Evolutionary conservation across 2,888 invertebrate genomes (phyloP).

Genomic region (Napeogenes inachia): DNA sequence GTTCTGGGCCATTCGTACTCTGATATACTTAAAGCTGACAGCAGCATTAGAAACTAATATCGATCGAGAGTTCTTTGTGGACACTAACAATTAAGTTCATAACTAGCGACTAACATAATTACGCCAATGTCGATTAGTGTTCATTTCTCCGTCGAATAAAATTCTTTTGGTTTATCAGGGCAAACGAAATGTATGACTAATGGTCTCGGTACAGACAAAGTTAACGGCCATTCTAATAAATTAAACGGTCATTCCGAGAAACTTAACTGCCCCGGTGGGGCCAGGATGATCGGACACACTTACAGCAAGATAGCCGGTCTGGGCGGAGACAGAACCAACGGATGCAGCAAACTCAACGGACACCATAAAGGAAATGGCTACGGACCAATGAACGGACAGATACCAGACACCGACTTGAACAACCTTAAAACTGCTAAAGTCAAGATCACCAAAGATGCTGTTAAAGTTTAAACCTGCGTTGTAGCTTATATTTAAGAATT

Average conservation of each 20-base stretch:
- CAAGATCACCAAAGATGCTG: conserved; percentile 69
- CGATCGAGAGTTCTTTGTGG: conserved; percentile 36
- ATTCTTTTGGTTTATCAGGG: conserved; percentile 64
- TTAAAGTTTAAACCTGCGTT: conserved; percentile 59
- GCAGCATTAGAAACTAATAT: conserved; percentile 51
- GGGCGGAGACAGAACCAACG: conserved; percentile 21
- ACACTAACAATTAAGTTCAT: conserved; percentile 36
- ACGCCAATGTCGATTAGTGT: conserved; percentile 55
- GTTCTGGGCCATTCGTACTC: conserved; percentile 52
- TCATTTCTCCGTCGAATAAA: conserved; percentile 44
- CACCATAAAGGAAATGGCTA: conserved; percentile 33
- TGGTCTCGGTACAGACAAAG: conserved; percentile 38
- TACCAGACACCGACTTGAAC: conserved; percentile 35
- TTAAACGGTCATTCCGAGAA: conserved; percentile 25
- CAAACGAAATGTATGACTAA: conserved; percentile 46
- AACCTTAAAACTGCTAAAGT: conserved; percentile 46
- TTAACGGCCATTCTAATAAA: conserved; percentile 27
- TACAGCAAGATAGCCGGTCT: conserved; percentile 35
- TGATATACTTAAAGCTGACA: conserved; percentile 53
- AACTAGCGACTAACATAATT: conserved; percentile 56
- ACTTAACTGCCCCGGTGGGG: conserved; percentile 30
- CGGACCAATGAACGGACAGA: conserved; percentile 36
- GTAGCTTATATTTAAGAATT: conserved; percentile 42
- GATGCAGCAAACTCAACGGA: conserved; percentile 38
- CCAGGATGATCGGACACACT: conserved; percentile 40